Evolutionary conservation across 2,113 vertebrate genomes (phyloP).

Genomic region (Cyrtonyx montezumae): DNA sequence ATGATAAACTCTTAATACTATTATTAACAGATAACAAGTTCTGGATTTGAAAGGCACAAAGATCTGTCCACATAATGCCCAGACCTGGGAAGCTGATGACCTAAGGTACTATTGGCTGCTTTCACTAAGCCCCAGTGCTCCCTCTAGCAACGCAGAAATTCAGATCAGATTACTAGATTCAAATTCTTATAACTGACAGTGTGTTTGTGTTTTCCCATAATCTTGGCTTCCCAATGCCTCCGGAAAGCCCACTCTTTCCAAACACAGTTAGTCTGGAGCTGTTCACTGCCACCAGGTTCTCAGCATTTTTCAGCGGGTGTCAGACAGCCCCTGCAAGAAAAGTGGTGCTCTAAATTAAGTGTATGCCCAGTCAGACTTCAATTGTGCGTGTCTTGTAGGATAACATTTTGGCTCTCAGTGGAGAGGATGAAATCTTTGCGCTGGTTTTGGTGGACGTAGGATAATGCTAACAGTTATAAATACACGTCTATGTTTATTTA

Average conservation of each 20-base stretch:
- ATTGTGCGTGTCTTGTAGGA: not conserved
- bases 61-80: not conserved
- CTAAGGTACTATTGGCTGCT: not conserved
- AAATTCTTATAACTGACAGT: not conserved
- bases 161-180: not conserved
- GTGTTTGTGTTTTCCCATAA: not conserved
- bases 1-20: not conserved
- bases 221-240: not conserved
- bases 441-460: not conserved
- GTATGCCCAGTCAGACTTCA: not conserved
- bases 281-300: not conserved
- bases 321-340: not conserved
- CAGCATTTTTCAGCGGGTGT: not conserved
- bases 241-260: not conserved
- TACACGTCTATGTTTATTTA: not conserved
- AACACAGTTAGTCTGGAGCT: not conserved
- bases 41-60: not conserved
- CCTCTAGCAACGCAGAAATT: not conserved
- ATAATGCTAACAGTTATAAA: not conserved
- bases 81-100: not conserved
- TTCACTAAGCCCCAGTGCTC: not conserved
- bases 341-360: not conserved
- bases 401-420: not conserved
- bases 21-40: not conserved
- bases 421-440: not conserved